Evolutionary conservation across 1,140 invertebrate genomes (phyloP), one percentile per base, ranked within the genome.

Genomic region (Dinoponera quadriceps): DNA sequence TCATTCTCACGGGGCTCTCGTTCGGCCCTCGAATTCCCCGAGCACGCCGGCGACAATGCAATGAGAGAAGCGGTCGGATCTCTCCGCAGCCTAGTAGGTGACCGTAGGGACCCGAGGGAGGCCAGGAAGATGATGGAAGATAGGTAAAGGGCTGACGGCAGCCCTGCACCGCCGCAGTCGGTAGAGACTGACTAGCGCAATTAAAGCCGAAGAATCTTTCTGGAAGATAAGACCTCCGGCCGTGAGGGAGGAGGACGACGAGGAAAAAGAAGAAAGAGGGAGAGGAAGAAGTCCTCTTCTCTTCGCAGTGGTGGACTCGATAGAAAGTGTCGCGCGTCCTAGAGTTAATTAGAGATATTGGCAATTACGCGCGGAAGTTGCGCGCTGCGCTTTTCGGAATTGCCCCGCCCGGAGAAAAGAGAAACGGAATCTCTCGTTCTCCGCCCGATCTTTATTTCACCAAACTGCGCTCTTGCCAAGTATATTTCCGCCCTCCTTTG

Each of bases 341-440:
- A 90, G 85, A 88, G 71, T 89, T 91, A 90, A 92, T 91, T 91
- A 92, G 90, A 87, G 86, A 91, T 91, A 91, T 91, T 88, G 85
- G 5, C 85, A 92, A 91, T 92, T 90, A 92, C 86, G 33, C 29
- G 51, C 25, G 51, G 44, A 44, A 68, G 14, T 33, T 72, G 22
- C 33, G 71, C 18, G 22, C 4, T 48, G 22, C 22, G n/a, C 13
- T 73, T 73, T 51, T 73, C 68, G 18, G 48, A 72, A 25, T 29
- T 44, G n/a, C 16, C 22, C 22, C 48, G 2, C 13, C 13, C 33
- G n/a, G n/a, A 48, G 25, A 27, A 54, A n/a, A 0, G 14, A 20
- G 16, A 7, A n/a, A 29, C 38, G 2, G 20, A 5, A 5, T 33
- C 29, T 33, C 5, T 33, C 5, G 55, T 48, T 29, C 60, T 33